A percentile compares a stretch with the other conserved stretches of the same genome.
Evolutionary conservation across 2,888 invertebrate species (phyloP).

Genomic region (Ophion costatus): DNA sequence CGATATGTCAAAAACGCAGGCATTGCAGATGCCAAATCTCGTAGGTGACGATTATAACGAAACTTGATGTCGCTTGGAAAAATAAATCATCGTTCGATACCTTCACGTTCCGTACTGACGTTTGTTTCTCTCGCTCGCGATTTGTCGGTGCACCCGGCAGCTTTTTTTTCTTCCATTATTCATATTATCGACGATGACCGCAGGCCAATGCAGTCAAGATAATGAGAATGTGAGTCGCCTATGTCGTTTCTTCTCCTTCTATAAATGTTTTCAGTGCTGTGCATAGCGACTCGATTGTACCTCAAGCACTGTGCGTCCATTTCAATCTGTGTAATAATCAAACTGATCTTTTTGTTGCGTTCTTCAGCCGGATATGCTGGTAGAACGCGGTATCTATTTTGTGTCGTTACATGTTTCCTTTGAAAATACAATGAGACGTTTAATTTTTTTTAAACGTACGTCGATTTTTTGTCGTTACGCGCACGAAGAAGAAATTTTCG

Average conservation of each 20-base stretch:
- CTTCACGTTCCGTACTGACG: background rate
- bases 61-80: background rate
- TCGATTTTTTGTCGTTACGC: background rate
- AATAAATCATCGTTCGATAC: background rate
- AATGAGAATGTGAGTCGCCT: slow-evolving; percentile 34
- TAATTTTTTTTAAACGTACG: background rate
- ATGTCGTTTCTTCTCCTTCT: slow-evolving; percentile 20
- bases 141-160: slow-evolving; percentile 30
- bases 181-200: slow-evolving; percentile 52
- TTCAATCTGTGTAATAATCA: background rate
- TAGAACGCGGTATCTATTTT: slow-evolving; percentile 4
- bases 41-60: too few species aligned
- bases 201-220: slow-evolving; percentile 59
- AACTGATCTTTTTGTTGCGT: slow-evolving; percentile 2
- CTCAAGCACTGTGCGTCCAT: slow-evolving; percentile 10
- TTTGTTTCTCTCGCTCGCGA: slow-evolving; percentile 13
- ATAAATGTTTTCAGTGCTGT: slow-evolving; percentile 5
- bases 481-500: background rate
- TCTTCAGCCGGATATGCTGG: background rate
- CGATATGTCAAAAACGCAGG: background rate
- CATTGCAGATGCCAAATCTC: background rate
- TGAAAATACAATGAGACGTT: background rate
- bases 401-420: background rate
- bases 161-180: slow-evolving; percentile 37
- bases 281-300: slow-evolving; percentile 8